These are phyloP conservation scores for Diplosoma virens DNA, from an alignment of 23 tunicate genomes.

Conservation along the genomic window DNA sequence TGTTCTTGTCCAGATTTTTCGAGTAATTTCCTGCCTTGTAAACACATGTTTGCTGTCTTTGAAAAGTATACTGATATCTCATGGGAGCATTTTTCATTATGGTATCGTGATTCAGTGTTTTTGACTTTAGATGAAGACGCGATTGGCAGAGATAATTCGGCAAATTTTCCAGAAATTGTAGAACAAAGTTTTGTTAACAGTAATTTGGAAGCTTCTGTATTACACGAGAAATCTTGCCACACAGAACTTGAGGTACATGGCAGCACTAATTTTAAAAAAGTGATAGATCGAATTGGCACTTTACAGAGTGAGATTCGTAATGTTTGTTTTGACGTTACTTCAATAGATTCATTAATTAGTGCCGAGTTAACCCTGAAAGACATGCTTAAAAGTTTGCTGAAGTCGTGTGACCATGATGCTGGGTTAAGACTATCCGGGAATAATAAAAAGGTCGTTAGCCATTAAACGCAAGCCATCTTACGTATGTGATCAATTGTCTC, in stretches of 20 bases:
- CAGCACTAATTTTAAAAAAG: too few relatives aligned
- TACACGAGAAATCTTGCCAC: too few relatives aligned
- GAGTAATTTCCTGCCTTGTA: neutral
- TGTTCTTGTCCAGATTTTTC: neutral
- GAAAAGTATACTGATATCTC: neutral
- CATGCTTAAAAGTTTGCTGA: neutral
- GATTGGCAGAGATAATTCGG: neutral
- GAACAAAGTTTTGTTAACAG: too few relatives aligned
- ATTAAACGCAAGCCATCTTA: neutral
- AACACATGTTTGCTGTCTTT: constrained; percentile 18
- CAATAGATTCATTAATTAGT: neutral
- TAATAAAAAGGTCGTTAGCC: neutral
- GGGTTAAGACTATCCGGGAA: neutral
- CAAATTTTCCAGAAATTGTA: neutral
- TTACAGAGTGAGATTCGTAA: neutral
- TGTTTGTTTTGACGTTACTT: neutral
- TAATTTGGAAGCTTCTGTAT: too few relatives aligned
- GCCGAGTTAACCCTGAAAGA: neutral
- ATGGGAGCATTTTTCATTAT: neutral
- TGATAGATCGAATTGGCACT: neutral
- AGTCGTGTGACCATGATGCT: neutral
- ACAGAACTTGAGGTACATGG: too few relatives aligned
- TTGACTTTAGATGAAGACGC: neutral
- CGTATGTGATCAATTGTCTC: neutral
- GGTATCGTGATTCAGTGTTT: neutral